phyloP scores from a whole-genome alignment of 2,888 invertebrate genomes.

The Drosophila affinis region DNA sequence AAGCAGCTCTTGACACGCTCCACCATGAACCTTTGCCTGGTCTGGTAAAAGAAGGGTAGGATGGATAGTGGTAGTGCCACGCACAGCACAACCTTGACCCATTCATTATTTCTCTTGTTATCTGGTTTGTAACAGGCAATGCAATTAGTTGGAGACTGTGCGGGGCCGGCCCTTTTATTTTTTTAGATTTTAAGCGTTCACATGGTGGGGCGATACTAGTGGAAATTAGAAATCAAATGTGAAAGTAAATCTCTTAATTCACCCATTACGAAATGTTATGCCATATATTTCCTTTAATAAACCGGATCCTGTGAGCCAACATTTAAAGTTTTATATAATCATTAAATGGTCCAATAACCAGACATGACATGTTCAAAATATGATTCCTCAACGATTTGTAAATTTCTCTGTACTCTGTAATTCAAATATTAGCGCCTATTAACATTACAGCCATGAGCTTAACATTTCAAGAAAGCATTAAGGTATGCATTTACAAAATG shows the following conservation, averaged over 20 bases:
- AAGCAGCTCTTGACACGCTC: slow-evolving; percentile 10
- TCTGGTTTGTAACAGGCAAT: slow-evolving; percentile 20
- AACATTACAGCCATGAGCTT: background rate
- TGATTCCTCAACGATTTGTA: background rate
- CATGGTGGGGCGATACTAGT: slow-evolving; percentile 18
- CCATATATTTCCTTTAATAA: slow-evolving; percentile 19
- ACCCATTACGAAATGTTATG: slow-evolving; percentile 21
- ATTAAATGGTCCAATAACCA: slow-evolving; percentile 17
- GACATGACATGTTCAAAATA: background rate
- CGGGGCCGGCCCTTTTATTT: slow-evolving; percentile 18
- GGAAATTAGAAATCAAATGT: slow-evolving; percentile 17
- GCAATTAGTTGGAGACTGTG: slow-evolving; percentile 28
- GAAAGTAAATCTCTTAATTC: slow-evolving; percentile 31
- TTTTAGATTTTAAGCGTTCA: slow-evolving; percentile 28
- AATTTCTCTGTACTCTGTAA: background rate
- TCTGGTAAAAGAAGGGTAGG: slow-evolving; percentile 41
- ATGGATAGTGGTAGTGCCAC: background rate
- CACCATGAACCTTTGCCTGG: slow-evolving; percentile 1
- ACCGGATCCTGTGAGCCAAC: slow-evolving; percentile 26
- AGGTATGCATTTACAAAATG: too few relatives aligned
- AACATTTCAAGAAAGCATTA: background rate
- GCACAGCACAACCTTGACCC: slow-evolving; percentile 60
- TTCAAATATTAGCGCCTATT: background rate
- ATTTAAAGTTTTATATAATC: slow-evolving; percentile 25
- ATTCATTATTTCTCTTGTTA: slow-evolving; percentile 55